phyloP scores from a whole-genome alignment of 1,140 invertebrate species.

The Camponotus floridanus region DNA sequence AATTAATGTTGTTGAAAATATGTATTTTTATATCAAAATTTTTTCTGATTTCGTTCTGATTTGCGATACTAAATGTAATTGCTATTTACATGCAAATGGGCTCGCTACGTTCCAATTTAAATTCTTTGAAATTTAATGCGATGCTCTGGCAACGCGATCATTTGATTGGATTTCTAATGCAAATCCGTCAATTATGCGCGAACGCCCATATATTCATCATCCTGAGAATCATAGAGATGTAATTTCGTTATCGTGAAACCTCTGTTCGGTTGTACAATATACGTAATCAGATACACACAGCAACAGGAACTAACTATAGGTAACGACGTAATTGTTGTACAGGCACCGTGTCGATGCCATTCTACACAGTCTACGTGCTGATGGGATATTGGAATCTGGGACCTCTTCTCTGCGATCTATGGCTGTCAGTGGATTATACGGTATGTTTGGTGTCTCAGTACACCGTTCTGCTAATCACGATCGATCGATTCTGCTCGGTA shows the following conservation, averaged over 20 bases:
- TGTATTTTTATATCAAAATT: neutral
- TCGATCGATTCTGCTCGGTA: slow-evolving; percentile 99
- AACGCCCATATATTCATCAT: neutral
- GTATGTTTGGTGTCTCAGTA: slow-evolving; percentile 99
- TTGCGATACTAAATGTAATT: neutral
- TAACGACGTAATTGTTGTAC: slow-evolving; percentile 79
- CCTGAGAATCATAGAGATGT: slow-evolving; percentile 29
- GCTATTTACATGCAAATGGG: neutral
- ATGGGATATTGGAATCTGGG: slow-evolving; percentile 99
- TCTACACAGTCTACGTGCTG: slow-evolving; percentile 98
- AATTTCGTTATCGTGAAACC: slow-evolving; percentile 36
- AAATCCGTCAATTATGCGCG: slow-evolving; percentile 20
- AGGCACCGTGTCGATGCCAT: slow-evolving; percentile 97
- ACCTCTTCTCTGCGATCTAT: slow-evolving; percentile 98
- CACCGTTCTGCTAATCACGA: slow-evolving; percentile 99
- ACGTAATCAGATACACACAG: slow-evolving; percentile 27
- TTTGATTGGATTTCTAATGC: slow-evolving; percentile 42
- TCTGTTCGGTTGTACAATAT: neutral
- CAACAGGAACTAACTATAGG: slow-evolving; percentile 14
- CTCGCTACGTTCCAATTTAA: neutral
- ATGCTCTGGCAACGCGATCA: neutral
- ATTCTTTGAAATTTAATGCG: neutral
- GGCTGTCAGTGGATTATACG: slow-evolving; percentile 99
- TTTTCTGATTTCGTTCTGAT: neutral
- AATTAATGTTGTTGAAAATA: neutral